phyloP scores from a whole-genome alignment of 2,113 vertebrate species.

The Mobula birostris region DNA sequence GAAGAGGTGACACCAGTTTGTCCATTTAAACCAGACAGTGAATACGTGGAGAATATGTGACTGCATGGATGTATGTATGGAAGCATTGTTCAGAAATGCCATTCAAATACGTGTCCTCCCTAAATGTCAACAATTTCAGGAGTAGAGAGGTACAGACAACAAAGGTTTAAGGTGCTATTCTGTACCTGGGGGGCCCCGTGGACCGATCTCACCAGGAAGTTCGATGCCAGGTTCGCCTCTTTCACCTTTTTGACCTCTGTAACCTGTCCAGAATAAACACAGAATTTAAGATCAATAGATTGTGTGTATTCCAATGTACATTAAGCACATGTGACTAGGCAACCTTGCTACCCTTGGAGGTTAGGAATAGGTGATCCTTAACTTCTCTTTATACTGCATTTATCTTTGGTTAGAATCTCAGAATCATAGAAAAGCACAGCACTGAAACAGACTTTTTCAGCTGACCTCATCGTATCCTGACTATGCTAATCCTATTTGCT shows the following conservation, averaged over 20 bases:
- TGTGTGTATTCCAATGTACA: neutral
- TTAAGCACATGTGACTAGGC: neutral
- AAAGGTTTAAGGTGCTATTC: slow-evolving; percentile 26
- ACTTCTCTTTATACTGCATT: neutral
- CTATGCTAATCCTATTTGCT: too few species aligned
- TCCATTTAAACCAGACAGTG: neutral
- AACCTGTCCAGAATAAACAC: slow-evolving; percentile 67
- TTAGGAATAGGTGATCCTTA: neutral
- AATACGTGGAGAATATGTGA: neutral
- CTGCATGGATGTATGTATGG: neutral
- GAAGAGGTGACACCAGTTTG: neutral
- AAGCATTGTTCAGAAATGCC: neutral
- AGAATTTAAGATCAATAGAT: neutral
- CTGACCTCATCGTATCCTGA: too few species aligned
- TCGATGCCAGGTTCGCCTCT: slow-evolving; percentile 88
- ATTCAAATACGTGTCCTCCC: too few species aligned
- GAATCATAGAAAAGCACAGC: too few species aligned
- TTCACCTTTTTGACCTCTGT: slow-evolving; percentile 94
- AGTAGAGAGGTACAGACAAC: neutral
- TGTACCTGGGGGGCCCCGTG: slow-evolving; percentile 76
- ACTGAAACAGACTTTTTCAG: too few species aligned
- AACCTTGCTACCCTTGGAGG: neutral
- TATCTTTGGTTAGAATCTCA: neutral
- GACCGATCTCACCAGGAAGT: slow-evolving; percentile 74
- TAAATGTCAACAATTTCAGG: neutral